Evolutionary conservation across 2,888 invertebrate species (phyloP), one percentile per base, ranked within the genome.

Genomic region (Tuta absoluta): DNA sequence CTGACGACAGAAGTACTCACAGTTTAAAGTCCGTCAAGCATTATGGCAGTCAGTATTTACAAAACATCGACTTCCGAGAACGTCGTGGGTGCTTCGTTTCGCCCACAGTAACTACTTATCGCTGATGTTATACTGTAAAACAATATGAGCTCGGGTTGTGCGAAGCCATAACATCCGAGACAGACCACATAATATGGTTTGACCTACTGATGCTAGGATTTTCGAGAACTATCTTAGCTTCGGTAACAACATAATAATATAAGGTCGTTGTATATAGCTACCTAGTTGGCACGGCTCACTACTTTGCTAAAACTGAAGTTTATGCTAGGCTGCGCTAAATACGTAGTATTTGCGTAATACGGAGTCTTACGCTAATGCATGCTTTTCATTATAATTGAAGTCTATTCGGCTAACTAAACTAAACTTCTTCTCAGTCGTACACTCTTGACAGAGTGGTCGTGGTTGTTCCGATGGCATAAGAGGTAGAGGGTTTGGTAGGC

Each of bases 81-180:
- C 56, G 10, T 1, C 0, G 33, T 8, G 17, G 28, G 33, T 56
- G 33, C 28, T 24, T 21, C 14, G 17, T 56, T 12, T 12, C 12
- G 33, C 56, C 10, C 56, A n/a, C 28, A 7, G 14, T 3, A 12
- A 53, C 4, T 24, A 24, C 33, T 56, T 56, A 17, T 19, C 14
- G 10, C 33, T 33, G 17, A 17, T 56, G 17, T 56, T 56, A 56
- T 33, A 28, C 4, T 56, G 33, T 56, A 33, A 56, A 28, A 33
- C 33, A 28, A 33, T 33, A n/a, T n/a, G 1, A n/a, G n/a, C 56
- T 24, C 24, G 7, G 33, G n/a, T 33, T 24, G 28, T n/a, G 33
- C 12, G 56, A 28, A 56, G 56, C 28, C 56, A 56, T 56, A 56
- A 56, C 56, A 56, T 56, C 56, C 56, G 28, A 33, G n/a, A 19